Evolutionary conservation across 2,797 vertebrate species (phyloP).

Genomic region (Gymnothorax javanicus): DNA sequence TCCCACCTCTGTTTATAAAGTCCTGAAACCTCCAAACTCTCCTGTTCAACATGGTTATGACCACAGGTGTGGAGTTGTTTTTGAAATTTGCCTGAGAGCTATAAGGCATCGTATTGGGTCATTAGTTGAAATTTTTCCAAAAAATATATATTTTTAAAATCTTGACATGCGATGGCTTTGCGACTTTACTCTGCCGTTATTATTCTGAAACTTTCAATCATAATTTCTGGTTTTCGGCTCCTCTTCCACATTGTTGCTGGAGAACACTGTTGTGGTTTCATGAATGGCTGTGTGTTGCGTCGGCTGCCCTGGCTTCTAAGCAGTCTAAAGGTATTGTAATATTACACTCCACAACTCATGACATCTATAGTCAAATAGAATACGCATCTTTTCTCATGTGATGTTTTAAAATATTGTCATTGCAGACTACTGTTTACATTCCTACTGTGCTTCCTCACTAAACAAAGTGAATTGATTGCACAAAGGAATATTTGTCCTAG

Average conservation of each 20-base stretch:
- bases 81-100: not conserved
- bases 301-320: not conserved
- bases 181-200: not conserved
- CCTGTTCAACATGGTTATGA: not conserved
- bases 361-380: not conserved
- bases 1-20: not conserved
- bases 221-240: not conserved
- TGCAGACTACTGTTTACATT: not conserved
- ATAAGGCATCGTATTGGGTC: not conserved
- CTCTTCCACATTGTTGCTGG: not conserved
- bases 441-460: not conserved
- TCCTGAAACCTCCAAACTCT: not conserved
- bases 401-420: not conserved
- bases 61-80: not conserved
- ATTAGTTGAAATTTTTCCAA: not conserved
- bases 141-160: not conserved
- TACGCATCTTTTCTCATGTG: not conserved
- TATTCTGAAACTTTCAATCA: not conserved
- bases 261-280: not conserved
- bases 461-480: not conserved
- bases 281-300: not conserved
- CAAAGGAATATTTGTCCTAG: slow-evolving; percentile 3
- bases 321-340: not conserved
- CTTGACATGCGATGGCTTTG: not conserved
- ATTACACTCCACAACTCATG: not conserved